phyloP scores from a whole-genome alignment of 2,113 vertebrate species.

The Solenodon paradoxus region DNA sequence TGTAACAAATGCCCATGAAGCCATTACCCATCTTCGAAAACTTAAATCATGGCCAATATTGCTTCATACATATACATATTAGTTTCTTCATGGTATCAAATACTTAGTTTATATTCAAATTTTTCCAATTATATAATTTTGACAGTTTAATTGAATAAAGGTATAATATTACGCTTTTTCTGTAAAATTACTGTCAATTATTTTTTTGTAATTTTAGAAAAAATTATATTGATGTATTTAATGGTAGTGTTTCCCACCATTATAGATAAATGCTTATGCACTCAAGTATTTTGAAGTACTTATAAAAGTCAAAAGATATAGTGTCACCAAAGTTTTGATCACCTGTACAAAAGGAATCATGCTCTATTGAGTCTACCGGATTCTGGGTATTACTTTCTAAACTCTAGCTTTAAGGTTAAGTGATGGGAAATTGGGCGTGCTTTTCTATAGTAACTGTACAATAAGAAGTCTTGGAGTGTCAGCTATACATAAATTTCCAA shows the following conservation, averaged over 20 bases:
- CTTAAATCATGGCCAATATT: background rate
- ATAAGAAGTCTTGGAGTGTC: background rate
- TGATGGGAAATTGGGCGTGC: background rate
- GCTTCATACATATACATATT: background rate
- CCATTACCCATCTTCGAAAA: background rate
- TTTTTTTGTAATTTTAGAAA: slow-evolving; percentile 5
- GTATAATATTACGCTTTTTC: background rate
- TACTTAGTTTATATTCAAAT: slow-evolving; percentile 3
- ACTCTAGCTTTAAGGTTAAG: background rate
- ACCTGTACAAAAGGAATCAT: background rate
- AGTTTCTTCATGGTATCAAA: background rate
- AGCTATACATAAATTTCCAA: background rate
- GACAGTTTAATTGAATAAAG: background rate
- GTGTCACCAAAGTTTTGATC: background rate
- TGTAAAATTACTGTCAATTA: background rate
- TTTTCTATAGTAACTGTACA: background rate
- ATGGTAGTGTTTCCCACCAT: background rate
- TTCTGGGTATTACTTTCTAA: background rate
- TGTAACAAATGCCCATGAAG: background rate
- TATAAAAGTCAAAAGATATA: background rate
- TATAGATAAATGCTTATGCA: background rate
- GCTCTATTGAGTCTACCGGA: background rate
- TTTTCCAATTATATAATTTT: background rate
- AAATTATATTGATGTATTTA: background rate
- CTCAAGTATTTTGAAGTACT: background rate